Percentiles rank a stretch among this genome's conserved stretches.
phyloP scores from a whole-genome alignment of 2,797 vertebrate genomes.

The Pitangus sulphuratus region DNA sequence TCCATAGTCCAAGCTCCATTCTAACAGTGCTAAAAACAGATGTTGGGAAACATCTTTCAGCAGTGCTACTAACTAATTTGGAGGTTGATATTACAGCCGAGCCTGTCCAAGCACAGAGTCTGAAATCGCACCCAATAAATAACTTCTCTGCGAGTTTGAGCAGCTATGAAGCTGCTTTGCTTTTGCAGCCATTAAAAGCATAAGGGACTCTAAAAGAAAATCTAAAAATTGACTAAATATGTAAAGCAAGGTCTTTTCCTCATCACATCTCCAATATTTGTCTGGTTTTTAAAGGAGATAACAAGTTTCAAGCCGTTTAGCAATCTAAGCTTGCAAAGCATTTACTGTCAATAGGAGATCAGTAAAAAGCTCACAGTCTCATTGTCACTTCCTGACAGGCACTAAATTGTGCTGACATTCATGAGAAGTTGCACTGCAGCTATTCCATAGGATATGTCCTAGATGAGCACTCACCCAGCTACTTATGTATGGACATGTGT shows the following conservation, averaged over 20 bases:
- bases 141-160: background rate
- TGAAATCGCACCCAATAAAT: slow-evolving; percentile 50
- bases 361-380: background rate
- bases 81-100: slow-evolving; percentile 14
- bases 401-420: background rate
- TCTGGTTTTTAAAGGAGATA: background rate
- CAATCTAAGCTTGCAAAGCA: background rate
- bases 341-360: background rate
- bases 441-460: background rate
- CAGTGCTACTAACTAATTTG: slow-evolving; percentile 43
- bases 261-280: background rate
- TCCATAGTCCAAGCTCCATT: background rate
- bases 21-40: slow-evolving; percentile 18
- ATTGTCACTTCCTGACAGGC: background rate
- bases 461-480: background rate
- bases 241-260: slow-evolving; percentile 7
- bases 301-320: background rate
- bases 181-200: background rate
- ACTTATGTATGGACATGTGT: background rate
- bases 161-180: slow-evolving; percentile 1
- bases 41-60: slow-evolving; percentile 35
- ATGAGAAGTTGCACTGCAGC: background rate
- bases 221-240: background rate
- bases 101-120: background rate
- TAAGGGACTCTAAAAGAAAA: background rate